Conservation (phyloP, 2,113 vertebrate species). For the Tiliqua scincoides region DNA sequence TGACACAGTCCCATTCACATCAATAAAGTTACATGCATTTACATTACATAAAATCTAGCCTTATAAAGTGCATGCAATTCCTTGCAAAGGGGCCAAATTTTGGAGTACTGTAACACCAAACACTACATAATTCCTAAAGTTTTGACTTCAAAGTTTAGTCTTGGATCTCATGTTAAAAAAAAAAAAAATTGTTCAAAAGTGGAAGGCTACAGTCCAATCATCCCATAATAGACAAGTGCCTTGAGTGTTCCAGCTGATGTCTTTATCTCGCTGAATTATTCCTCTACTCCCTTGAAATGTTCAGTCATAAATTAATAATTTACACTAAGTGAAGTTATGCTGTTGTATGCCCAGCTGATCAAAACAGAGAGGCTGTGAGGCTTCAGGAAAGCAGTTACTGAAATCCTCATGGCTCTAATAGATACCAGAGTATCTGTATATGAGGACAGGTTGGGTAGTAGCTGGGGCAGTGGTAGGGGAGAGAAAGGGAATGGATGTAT, state of each 20-base stretch:
- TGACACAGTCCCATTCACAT: not conserved
- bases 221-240: conserved; percentile 23
- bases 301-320: conserved; percentile 76
- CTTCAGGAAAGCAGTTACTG: conserved; percentile 15
- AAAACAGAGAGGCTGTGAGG: conserved; percentile 14
- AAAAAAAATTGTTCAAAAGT: conserved; percentile 39
- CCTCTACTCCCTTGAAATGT: conserved; percentile 60
- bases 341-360: conserved; percentile 10
- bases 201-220: conserved; percentile 51
- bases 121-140: not conserved
- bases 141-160: not conserved
- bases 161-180: conserved; percentile 22
- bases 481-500: conserved; percentile 27
- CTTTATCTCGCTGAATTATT: conserved; percentile 64
- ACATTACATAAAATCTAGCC: not conserved
- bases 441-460: not conserved
- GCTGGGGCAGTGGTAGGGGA: not conserved
- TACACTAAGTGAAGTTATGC: conserved; percentile 63
- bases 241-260: conserved; percentile 38
- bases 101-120: not conserved
- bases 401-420: conserved; percentile 3
- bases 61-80: not conserved
- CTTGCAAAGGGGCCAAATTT: not conserved
- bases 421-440: not conserved
- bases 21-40: not conserved